Percentiles rank a stretch among this genome's conserved stretches.
Conservation (phyloP, 2,113 vertebrate genomes). For the Fregata magnificens region DNA sequence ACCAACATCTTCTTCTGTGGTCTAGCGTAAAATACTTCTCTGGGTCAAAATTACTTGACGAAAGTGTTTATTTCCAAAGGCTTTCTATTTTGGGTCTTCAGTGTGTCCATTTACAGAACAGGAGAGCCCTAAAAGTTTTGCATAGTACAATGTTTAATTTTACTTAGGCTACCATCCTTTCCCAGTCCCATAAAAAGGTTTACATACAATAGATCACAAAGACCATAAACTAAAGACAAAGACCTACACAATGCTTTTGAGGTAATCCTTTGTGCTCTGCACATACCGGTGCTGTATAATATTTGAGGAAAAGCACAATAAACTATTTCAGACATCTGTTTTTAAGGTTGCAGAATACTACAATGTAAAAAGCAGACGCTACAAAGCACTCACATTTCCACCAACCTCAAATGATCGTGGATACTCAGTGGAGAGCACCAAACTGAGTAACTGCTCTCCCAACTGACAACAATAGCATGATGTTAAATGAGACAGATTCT, state of each 20-base stretch:
- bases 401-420: constrained; percentile 49
- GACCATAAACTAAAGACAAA: constrained; percentile 65
- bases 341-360: constrained; percentile 66
- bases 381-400: constrained; percentile 47
- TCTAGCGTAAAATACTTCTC: neutral
- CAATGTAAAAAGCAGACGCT: constrained; percentile 66
- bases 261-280: constrained; percentile 61
- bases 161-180: constrained; percentile 63
- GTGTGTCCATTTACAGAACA: constrained; percentile 9
- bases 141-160: constrained; percentile 45
- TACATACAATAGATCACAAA: constrained; percentile 69
- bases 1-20: neutral
- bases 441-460: constrained; percentile 1
- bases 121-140: constrained; percentile 34
- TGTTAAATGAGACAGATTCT: constrained; percentile 9
- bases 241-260: constrained; percentile 45
- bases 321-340: constrained; percentile 76
- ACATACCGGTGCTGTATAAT: constrained; percentile 30
- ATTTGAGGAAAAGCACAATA: constrained; percentile 65
- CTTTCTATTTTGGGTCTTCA: constrained; percentile 24
- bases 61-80: constrained; percentile 5
- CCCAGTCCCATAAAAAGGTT: constrained; percentile 65
- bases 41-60: constrained; percentile 19
- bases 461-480: neutral
- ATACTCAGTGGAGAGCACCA: constrained; percentile 23